Evolutionary conservation across 2,888 invertebrate genomes (phyloP).

Genomic region (Ctenicera cuprea): DNA sequence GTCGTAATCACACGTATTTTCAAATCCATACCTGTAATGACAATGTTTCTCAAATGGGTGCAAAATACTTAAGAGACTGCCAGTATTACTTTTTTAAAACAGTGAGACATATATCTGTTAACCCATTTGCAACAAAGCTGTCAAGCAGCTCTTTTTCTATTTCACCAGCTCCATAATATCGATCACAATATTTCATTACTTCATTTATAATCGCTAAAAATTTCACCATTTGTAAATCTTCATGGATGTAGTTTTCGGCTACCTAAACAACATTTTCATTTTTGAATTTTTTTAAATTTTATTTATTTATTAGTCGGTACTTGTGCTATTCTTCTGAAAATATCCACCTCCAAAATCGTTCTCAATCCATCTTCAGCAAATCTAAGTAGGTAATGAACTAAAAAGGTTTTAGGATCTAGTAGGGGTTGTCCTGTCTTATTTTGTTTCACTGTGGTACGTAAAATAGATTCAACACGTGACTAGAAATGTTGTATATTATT

Average conservation of each 20-base stretch:
- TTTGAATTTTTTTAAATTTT: conserved; percentile 7
- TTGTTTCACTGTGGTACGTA: conserved; percentile 55
- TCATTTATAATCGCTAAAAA: conserved; percentile 59
- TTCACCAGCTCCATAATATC: conserved; percentile 25
- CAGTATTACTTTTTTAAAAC: conserved; percentile 58
- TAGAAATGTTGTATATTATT: conserved; percentile 47
- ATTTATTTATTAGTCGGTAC: conserved; percentile 53
- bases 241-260: conserved; percentile 57
- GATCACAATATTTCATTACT: conserved; percentile 57
- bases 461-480: conserved; percentile 65
- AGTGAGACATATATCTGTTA: conserved; percentile 57
- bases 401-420: conserved; percentile 63
- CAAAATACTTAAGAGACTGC: not conserved
- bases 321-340: conserved; percentile 63
- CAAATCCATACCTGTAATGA: conserved; percentile 29
- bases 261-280: conserved; percentile 51
- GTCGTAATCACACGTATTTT: conserved; percentile 17
- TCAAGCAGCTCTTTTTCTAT: conserved; percentile 52
- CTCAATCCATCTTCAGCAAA: conserved; percentile 63
- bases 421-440: conserved; percentile 58
- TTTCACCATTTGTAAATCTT: conserved; percentile 51
- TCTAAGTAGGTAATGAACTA: conserved; percentile 66
- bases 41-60: not conserved
- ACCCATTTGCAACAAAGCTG: conserved; percentile 55
- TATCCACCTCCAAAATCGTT: conserved; percentile 63